These are phyloP conservation scores for Popillia japonica DNA, from an alignment of 1,140 invertebrate genomes.

Conservation along the genomic window DNA sequence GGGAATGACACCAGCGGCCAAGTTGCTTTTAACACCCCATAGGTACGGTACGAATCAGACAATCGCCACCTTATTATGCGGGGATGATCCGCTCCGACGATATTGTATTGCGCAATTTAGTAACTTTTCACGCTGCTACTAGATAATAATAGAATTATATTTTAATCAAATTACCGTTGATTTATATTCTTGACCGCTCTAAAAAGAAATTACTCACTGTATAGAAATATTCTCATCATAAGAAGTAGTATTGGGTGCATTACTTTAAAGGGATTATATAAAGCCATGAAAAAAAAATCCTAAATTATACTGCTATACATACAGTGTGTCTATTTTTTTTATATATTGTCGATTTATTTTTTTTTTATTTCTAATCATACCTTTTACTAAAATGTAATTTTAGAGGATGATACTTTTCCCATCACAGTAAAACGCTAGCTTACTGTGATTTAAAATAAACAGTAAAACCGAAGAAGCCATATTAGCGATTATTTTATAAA, in stretches of 20 bases:
- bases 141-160: constrained; percentile 27
- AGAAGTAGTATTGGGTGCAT: not conserved
- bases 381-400: too few species aligned
- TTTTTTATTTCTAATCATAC: too few species aligned
- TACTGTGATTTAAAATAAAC: too few species aligned
- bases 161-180: constrained; percentile 31
- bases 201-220: not conserved
- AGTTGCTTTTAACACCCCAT: constrained; percentile 4
- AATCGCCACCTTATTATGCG: constrained; percentile 8
- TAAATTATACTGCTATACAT: too few species aligned
- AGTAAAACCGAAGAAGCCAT: too few species aligned
- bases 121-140: constrained; percentile 7
- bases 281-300: too few species aligned
- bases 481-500: too few species aligned
- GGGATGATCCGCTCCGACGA: constrained; percentile 8
- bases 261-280: too few species aligned
- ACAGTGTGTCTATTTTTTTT: too few species aligned
- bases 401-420: too few species aligned
- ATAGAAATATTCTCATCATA: not conserved
- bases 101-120: constrained; percentile 30
- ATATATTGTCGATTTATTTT: too few species aligned
- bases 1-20: not conserved
- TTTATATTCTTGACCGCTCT: constrained; percentile 12
- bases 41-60: not conserved
- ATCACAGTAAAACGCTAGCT: too few species aligned